Evolutionary conservation across 2,888 invertebrate genomes (phyloP).

Genomic region (Oscheius sp.): DNA sequence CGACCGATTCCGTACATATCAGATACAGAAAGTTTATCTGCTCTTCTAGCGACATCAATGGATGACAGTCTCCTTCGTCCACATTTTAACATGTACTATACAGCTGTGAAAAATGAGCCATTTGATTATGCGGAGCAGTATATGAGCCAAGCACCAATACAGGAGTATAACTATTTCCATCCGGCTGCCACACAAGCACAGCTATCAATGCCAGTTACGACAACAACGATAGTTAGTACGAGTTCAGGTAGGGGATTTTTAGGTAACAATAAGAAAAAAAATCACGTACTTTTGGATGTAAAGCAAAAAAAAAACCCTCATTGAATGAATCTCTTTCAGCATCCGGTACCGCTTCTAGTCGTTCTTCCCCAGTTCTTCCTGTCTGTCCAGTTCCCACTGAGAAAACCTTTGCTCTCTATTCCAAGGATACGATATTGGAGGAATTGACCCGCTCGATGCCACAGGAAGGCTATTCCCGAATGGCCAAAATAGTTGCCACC

Average conservation of each 20-base stretch:
- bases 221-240: conserved; percentile 17
- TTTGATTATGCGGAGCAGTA: conserved; percentile 49
- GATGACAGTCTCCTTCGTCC: conserved; percentile 43
- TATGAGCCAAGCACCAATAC: conserved; percentile 24
- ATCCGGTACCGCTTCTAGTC: conserved; percentile 36
- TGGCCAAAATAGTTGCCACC: background rate
- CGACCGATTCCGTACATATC: conserved; percentile 36
- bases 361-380: conserved; percentile 58
- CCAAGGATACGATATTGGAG: conserved; percentile 37
- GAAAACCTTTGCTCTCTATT: conserved; percentile 66
- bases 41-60: conserved; percentile 53
- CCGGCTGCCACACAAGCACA: conserved; percentile 42
- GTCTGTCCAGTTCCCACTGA: conserved; percentile 68
- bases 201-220: conserved; percentile 42
- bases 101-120: conserved; percentile 55
- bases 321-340: conserved; percentile 32
- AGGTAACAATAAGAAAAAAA: background rate
- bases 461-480: background rate
- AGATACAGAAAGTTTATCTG: conserved; percentile 52
- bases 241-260: background rate
- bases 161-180: conserved; percentile 47
- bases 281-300: too few relatives aligned
- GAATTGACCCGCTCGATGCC: conserved; percentile 30
- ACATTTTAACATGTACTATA: conserved; percentile 14
- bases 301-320: background rate